Evolutionary conservation across 1,140 invertebrate genomes (phyloP), one percentile per base, ranked within the genome.

Genomic region (Hypothenemus hampei): DNA sequence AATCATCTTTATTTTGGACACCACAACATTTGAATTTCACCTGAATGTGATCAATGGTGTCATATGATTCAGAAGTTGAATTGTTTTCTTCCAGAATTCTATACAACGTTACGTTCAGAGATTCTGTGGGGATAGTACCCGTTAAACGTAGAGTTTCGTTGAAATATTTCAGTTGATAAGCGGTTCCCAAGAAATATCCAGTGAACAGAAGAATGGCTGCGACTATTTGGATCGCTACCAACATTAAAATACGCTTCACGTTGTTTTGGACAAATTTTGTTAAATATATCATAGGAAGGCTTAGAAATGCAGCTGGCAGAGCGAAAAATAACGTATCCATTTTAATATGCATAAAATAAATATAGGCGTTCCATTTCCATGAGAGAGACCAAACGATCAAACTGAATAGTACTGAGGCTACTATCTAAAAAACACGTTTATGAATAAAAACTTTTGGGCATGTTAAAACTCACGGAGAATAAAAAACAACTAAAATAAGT

Each of bases 1-100:
- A 60, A 35, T 57, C 53, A 20, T 21, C 26, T 22, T 16, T 16
- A 1, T 21, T 45, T n/a, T 45, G 26, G 10, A 45, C 20, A 15
- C 59, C 59, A 37, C 59, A 61, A 37, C 59, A 61, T 2, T 22
- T 23, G 10, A 61, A 47, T 31, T 26, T 53, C 20, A 3, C 5
- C 35, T 61, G 59, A n/a, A 58, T 50, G 2, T 31, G 39, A 39
- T 61, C 51, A 31, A 53, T 3, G 3, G 39, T 18, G 2, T 16
- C 36, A 10, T 43, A 5, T 22, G 19, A 35, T 24, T 44, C 20
- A 22, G 13, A 6, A n/a, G 24, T 18, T 24, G 13, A 19, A 10
- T 53, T 41, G 8, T 22, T 39, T 35, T 26, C 31, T 48, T 13
- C 18, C 11, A 51, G 40, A 18, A 53, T 22, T 10, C 26, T 23